A percentile compares a stretch with the other conserved stretches of the same genome.
Evolutionary conservation across 2,888 invertebrate genomes (phyloP).

Genomic region (Macrosiphum euphorbiae): DNA sequence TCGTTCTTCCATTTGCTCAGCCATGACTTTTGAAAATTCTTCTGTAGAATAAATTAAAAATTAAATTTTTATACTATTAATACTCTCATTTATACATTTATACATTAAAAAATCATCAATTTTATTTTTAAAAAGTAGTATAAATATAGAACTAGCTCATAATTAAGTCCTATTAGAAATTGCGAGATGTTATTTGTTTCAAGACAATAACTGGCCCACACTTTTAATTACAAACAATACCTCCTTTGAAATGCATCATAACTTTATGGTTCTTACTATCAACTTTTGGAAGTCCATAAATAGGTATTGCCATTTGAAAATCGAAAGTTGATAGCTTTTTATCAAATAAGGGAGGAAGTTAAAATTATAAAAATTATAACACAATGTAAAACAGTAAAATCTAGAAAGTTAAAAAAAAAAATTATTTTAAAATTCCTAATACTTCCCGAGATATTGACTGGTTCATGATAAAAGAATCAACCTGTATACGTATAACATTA

Average conservation of each 20-base stretch:
- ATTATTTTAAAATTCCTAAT: too few species aligned
- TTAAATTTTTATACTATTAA: neutral
- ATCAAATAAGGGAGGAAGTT: too few species aligned
- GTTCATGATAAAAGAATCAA: too few species aligned
- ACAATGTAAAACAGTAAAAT: too few species aligned
- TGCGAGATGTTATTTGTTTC: neutral
- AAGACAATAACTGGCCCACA: neutral
- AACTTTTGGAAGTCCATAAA: neutral
- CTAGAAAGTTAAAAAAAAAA: too few species aligned
- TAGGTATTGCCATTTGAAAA: too few species aligned
- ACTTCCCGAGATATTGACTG: too few species aligned
- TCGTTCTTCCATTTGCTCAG: slow-evolving; percentile 85
- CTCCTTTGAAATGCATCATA: neutral
- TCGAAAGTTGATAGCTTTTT: too few species aligned
- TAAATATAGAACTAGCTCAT: neutral
- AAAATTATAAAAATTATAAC: too few species aligned
- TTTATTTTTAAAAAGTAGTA: neutral
- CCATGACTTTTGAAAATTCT: slow-evolving; percentile 82
- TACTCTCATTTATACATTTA: neutral
- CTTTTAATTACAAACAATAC: neutral
- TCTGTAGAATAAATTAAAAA: slow-evolving; percentile 73
- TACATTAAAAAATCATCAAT: neutral
- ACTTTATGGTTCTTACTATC: neutral
- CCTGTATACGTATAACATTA: too few species aligned
- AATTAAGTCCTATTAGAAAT: neutral